phyloP scores from a whole-genome alignment of 2,113 vertebrate genomes.

The Peromyscus maniculatus region DNA sequence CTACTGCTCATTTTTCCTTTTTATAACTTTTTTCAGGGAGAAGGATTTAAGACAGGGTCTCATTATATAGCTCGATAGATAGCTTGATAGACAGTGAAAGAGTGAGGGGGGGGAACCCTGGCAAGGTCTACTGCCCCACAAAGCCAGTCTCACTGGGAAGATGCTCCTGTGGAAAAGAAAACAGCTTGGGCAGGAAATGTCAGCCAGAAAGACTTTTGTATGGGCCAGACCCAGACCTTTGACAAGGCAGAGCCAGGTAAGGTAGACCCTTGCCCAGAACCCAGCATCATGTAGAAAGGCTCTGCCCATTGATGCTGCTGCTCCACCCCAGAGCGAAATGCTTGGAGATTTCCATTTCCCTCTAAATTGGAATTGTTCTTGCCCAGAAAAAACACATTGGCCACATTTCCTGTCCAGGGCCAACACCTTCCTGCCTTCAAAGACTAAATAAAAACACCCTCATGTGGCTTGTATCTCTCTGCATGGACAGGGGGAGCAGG shows the following conservation, averaged over 20 bases:
- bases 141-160: not conserved
- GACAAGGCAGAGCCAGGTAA: not conserved
- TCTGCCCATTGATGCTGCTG: accelerated
- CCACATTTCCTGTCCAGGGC: not conserved
- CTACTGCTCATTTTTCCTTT: not conserved
- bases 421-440: not conserved
- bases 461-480: accelerated
- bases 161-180: not conserved
- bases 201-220: not conserved
- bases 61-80: not conserved
- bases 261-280: not conserved
- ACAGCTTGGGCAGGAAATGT: not conserved
- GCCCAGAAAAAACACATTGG: not conserved
- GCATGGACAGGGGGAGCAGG: not conserved
- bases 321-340: accelerated
- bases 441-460: not conserved
- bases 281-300: not conserved
- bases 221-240: not conserved
- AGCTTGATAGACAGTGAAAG: no score
- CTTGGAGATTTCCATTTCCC: not conserved
- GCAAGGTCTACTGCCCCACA: not conserved
- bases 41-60: not conserved
- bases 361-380: not conserved
- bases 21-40: not conserved
- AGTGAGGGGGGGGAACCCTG: accelerated